These are phyloP conservation scores for Hydroisotoma schaefferi DNA, from an alignment of 2,888 invertebrate species.

Conservation along the genomic window DNA sequence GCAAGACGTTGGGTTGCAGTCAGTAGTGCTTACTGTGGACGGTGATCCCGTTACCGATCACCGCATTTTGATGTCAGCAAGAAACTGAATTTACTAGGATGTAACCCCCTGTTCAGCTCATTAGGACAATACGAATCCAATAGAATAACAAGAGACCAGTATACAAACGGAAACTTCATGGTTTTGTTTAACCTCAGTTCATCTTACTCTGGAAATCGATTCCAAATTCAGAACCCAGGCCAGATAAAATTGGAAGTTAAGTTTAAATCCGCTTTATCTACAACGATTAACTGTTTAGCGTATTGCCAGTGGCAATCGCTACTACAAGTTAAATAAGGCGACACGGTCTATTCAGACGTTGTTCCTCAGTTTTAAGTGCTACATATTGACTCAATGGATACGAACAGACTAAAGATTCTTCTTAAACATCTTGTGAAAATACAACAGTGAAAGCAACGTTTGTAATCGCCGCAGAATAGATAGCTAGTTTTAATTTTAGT, in stretches of 20 bases:
- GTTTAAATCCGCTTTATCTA: background rate
- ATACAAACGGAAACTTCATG: background rate
- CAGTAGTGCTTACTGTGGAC: background rate
- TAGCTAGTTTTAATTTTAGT: no score
- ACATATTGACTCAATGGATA: no score
- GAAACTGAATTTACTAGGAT: background rate
- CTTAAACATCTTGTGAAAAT: no score
- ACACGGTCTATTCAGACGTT: no score
- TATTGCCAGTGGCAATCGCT: background rate
- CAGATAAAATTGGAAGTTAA: slow-evolving; percentile 6
- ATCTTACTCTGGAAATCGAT: background rate
- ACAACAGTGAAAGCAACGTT: no score
- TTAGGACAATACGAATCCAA: background rate
- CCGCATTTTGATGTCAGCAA: no score
- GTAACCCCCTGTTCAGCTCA: no score
- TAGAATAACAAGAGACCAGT: background rate
- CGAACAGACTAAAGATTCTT: no score
- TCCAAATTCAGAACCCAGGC: slow-evolving; percentile 2
- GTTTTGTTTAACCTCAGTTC: background rate
- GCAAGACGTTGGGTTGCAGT: background rate
- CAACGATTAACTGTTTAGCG: background rate
- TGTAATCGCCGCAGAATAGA: no score
- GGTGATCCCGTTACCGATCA: background rate
- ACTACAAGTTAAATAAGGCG: slow-evolving; percentile 6
- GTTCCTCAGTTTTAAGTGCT: no score